Base-by-base conservation (phyloP, 2,888 invertebrate genomes). In the Nineta flava region DNA sequence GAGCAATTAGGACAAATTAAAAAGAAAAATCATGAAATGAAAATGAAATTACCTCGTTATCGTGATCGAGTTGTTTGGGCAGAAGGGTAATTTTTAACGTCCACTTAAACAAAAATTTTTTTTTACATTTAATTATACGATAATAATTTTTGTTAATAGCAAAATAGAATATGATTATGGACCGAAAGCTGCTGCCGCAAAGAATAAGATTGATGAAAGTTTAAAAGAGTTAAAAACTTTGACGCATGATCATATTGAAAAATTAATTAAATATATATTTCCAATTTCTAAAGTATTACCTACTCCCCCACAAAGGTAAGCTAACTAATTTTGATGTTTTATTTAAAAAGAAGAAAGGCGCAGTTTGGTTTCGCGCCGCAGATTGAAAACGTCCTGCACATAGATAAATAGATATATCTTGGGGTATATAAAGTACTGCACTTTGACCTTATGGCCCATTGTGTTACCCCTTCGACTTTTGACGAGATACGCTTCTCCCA, bases 211-310 rank as follows among this genome's bases (percentile, higher is more conserved):
- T 31, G 63, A 66, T 40, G 65, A 66, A 21, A 69, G 73, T 51
- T 69, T 74, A 53, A 69, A 72, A 17, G 69, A 73, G 54, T 63
- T 82, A 21, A 81, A 80, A 57, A 69, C 70, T 56, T 64, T 74
- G 16, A 73, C 76, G 6, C 69, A 75, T 51, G 64, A 67, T 45
- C 70, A 77, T 55, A 73, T 81, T 41, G 69, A 76, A 51, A 77
- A 83, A 60, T 65, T 84, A 48, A 73, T 79, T 40, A 70, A 77
- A 51, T 80, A 76, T 58, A 78, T 85, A 59, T 85, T 85, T 65
- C 83, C 83, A 6, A 77, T 85, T 53, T 64, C 65, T 16, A 66
- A 70, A 60, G 68, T 74, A 51, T 69, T 71, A 58, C 70, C 72
- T n/a, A 48, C 40, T 40, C 61, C 26, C 7, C 4, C 62, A 38